Base-by-base conservation (phyloP, 2,113 vertebrate genomes). In the Phodopus roborovskii region DNA sequence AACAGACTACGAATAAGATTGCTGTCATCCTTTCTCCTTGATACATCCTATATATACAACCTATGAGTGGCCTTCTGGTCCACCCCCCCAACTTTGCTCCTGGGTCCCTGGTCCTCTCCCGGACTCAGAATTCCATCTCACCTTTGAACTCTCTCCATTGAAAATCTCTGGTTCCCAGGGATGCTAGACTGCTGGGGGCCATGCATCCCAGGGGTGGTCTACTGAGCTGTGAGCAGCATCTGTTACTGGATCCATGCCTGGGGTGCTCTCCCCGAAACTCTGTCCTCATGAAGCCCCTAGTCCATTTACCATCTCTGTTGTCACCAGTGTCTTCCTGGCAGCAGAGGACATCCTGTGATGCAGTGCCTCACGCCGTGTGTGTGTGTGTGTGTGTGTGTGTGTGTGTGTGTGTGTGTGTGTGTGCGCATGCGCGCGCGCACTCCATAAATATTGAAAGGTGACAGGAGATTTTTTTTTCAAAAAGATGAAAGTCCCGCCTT, bases 371-470 rank as follows among this genome's bases (percentile, higher is more conserved):
- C 12, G 36, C 24, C 1, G 26, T 9, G 71, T 73, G 64, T 5
- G 0, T 78, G n/a, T n/a, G n/a, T n/a, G n/a, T n/a, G n/a, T n/a
- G n/a, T n/a, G n/a, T n/a, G n/a, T n/a, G n/a, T n/a, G n/a, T n/a
- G n/a, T n/a, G n/a, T n/a, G n/a, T n/a, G n/a, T n/a, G n/a, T n/a
- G n/a, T n/a, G n/a, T n/a, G n/a, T n/a, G n/a, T n/a, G n/a, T n/a
- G n/a, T n/a, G n/a, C n/a, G n/a, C n/a, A n/a, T n/a, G n/a, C n/a
- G n/a, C n/a, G n/a, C n/a, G n/a, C n/a, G 77, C 28, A 71, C 28
- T 7, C 89, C 91, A 71, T 96, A 96, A 96, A 96, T 97, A 96
- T 45, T 93, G 53, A 88, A 48, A 82, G 82, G 73, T 70, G 95
- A 95, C 96, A 89, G 91, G 30, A 24, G 36, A 3, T 86, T 92